Evolutionary conservation across 2,888 invertebrate species (phyloP), one percentile per base, ranked within the genome.

Genomic region (Ecdyonurus torrentis): DNA sequence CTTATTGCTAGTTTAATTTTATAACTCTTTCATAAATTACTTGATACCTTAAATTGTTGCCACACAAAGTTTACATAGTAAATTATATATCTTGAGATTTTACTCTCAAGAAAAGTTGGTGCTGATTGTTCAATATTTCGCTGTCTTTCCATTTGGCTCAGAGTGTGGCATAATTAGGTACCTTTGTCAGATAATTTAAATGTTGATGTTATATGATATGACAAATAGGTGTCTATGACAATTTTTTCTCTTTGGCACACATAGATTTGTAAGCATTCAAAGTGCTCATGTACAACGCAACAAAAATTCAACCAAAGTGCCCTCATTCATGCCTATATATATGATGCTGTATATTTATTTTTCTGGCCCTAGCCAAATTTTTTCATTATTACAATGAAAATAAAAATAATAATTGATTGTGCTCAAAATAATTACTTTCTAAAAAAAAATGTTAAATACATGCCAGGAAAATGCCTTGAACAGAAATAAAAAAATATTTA

Each of bases 251-350:
- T n/a, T n/a, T n/a, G n/a, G n/a, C n/a, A n/a, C n/a, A n/a, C n/a
- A n/a, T n/a, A n/a, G n/a, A n/a, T n/a, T n/a, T n/a, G n/a, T 20
- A 10, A 23, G 23, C 10, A 5, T 59, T 37, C 7, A n/a, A 52
- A 25, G 50, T 25, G 24, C n/a, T 23, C 23, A 23, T 18, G 25
- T 58, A 60, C 59, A 25, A 52, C 24, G 19, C 19, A 23, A 63
- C 59, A 63, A 37, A 52, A 63, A 60, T n/a, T n/a, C n/a, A n/a
- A 66, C 66, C 66, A 66, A 66, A 66, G 66, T 65, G 66, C 65
- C 66, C 65, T 65, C 62, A 59, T 25, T 52, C 61, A 37, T 15
- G 37, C 15, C 37, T 37, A 37, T 37, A 15, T 10, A 37, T 10
- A 37, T 37, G n/a, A n/a, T n/a, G n/a, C n/a, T n/a, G n/a, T n/a